These are phyloP conservation scores for Carettochelys insculpta DNA, from an alignment of 2,113 vertebrate species.

Conservation along the genomic window DNA sequence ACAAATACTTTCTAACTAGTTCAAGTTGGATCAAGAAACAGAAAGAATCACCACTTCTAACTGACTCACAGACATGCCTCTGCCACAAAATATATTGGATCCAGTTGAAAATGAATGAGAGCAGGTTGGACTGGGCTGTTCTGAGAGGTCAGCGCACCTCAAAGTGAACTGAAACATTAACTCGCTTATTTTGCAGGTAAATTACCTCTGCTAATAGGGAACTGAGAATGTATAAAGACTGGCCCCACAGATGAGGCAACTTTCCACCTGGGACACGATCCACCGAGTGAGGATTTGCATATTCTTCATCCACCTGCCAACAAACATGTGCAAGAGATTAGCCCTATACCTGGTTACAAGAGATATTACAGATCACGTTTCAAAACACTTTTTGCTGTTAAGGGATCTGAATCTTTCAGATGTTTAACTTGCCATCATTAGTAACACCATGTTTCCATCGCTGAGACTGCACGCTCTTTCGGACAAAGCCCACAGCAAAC, in stretches of 20 bases:
- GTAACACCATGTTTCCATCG: neutral
- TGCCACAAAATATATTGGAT: neutral
- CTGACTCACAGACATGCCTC: neutral
- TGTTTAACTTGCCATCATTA: neutral
- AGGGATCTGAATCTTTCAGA: neutral
- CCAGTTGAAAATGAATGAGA: neutral
- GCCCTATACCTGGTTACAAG: neutral
- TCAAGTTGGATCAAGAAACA: neutral
- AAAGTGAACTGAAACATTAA: neutral
- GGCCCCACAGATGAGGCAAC: conserved; percentile 97
- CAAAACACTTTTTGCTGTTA: neutral
- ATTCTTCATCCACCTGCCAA: conserved; percentile 92
- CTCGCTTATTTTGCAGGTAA: neutral
- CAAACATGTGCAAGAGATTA: conserved; percentile 46
- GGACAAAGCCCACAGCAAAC: neutral
- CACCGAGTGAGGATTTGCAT: conserved; percentile 90
- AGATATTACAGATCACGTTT: neutral
- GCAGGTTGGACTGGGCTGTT: neutral
- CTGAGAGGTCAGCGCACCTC: neutral
- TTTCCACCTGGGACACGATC: conserved; percentile 90
- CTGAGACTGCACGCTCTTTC: neutral
- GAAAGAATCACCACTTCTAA: neutral
- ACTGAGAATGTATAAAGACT: conserved; percentile 93
- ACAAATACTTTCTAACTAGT: neutral
- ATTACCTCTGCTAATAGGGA: conserved; percentile 92